A percentile compares a stretch with the other conserved stretches of the same genome.
Conservation (phyloP, 2,888 invertebrate genomes). For the Physocephala rufipes region DNA sequence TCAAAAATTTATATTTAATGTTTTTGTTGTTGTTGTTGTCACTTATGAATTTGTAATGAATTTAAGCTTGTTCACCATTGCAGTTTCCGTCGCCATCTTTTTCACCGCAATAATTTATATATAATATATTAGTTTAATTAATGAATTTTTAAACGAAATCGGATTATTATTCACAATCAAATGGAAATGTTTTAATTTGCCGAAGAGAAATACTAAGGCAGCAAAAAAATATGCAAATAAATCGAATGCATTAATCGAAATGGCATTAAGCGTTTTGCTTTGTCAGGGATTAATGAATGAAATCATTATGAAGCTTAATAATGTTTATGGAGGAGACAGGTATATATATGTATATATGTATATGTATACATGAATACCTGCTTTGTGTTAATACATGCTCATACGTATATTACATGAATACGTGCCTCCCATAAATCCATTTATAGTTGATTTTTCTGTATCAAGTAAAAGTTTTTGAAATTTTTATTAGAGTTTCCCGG, state of each 20-base stretch:
- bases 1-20: not conserved
- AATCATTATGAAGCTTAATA: not conserved
- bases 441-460: too few relatives aligned
- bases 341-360: conserved; percentile 1
- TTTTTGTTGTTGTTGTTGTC: conserved; percentile 22
- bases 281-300: conserved; percentile 18
- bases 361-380: not conserved
- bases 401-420: too few relatives aligned
- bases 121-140: conserved; percentile 33
- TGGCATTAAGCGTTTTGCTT: conserved; percentile 48
- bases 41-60: conserved; percentile 5
- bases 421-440: too few relatives aligned
- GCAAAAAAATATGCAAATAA: conserved; percentile 44
- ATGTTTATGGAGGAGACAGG: not conserved
- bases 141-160: conserved; percentile 48
- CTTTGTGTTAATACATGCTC: too few relatives aligned
- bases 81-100: not conserved
- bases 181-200: too few relatives aligned
- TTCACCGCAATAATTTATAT: conserved; percentile 11
- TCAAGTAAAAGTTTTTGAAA: too few relatives aligned
- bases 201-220: too few relatives aligned
- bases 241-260: conserved; percentile 54
- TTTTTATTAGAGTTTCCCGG: too few relatives aligned
- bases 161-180: conserved; percentile 35
- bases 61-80: not conserved